Base-by-base conservation (phyloP, 2,888 invertebrate species). In the Atethmia centrago region DNA sequence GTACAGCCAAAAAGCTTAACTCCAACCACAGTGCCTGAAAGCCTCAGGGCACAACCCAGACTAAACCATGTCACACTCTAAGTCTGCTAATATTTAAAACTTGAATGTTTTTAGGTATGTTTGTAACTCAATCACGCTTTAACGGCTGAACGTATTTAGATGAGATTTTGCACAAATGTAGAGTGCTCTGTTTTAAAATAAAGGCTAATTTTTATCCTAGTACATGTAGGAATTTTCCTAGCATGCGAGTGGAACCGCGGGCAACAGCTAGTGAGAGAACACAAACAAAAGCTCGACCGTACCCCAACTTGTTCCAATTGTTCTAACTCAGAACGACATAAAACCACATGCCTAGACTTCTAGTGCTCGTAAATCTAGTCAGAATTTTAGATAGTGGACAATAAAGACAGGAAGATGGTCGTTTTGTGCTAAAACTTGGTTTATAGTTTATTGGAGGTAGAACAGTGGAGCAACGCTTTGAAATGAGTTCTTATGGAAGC, bases 321-420 rank as follows among this genome's bases (percentile, higher is more conserved):
- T 80, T 77, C 81, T 61, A 75, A 85, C 73, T 85, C 71, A 71
- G 51, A 69, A 49, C 59, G 31, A 85, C 73, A 82, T 85, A 79
- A 85, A 85, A 85, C 85, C 75, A 62, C 71, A 74, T 63, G 53
- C 69, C 71, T 78, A 82, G 69, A 80, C 56, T 81, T 67, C 47
- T 78, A 79, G 73, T 51, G 59, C 31, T 21, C 51, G 65, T 86
- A 81, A 86, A 86, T 82, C 65, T 61, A 58, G 75, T 53, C 79
- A 76, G 62, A 75, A 76, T 70, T 62, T 71, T 76, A 82, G 73
- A 82, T 75, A 66, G 19, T 31, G 66, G 55, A 70, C 85, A 63
- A 77, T 84, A 79, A 81, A 84, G 68, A 47, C 70, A 68, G 66
- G 74, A 68, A 74, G 72, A 74, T 56, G 31, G 56, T 62, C 40